Evolutionary conservation across 2,888 invertebrate species (phyloP), one percentile per base, ranked within the genome.

Genomic region (Nudaria mundana): DNA sequence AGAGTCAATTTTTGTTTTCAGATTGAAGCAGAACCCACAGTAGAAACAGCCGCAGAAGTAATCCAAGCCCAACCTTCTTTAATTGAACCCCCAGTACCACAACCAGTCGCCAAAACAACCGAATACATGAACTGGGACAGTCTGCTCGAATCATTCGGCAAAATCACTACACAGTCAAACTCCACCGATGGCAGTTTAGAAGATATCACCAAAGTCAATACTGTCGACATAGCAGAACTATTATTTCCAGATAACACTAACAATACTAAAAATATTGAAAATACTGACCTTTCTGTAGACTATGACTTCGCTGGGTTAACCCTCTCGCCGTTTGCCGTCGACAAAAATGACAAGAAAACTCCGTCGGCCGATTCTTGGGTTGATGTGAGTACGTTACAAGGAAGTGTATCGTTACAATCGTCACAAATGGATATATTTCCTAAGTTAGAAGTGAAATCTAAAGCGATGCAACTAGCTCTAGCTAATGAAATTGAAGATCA

Each of bases 401-500:
- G 73, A 0, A 60, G 62, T 2, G 52, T 69, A 11, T 54, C 66
- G 0, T 33, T 66, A 6, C 41, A 55, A 44, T 24, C 54, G 25
- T 47, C 40, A 1, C 16, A 35, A 6, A 48, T 52, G 33, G 43
- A 48, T 3, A 41, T 46, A 1, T 42, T 41, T n/a, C 43, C 48
- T 0, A 81, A 77, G 58, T 59, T 76, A 26, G 81, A 82, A 58
- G 59, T 80, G 1, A 79, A 76, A 63, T 70, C 82, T 1, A 82
- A 81, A 76, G 94, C 94, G 0, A 88, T 94, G 56, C 93, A 94
- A 63, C 76, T 94, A 56, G 93, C 94, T 3, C 81, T 93, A 56
- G 94, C 94, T 0, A 93, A 93, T 22, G 94, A 94, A 65, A 92
- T 94, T 49, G 94, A 94, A 74, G 86, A 93, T 25, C 93, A 94